Base-by-base conservation (phyloP, 1,140 invertebrate genomes). In the Mya arenaria region DNA sequence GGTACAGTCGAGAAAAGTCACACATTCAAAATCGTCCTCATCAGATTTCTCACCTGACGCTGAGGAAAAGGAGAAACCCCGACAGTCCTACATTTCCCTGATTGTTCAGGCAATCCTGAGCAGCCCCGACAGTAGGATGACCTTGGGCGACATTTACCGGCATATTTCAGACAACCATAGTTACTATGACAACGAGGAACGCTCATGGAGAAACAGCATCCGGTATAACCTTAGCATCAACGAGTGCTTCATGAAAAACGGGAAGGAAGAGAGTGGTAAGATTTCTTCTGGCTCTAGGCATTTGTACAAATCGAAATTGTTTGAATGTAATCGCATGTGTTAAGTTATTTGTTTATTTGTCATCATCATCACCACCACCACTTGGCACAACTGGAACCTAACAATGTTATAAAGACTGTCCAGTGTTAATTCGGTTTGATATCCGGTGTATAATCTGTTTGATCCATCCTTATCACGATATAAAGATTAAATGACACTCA, bases 221-320 rank as follows among this genome's bases (percentile, higher is more conserved):
- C 75, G 88, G 25, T 87, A 90, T 75, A 99, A 99, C 93, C 92
- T 99, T 0, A 99, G 97, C 0, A 93, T 99, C 0, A 99, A 99
- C 93, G 98, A 99, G 89, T 99, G 98, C 89, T 99, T 99, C 92
- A 96, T 99, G 4, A 99, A 99, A 92, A 96, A 97, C 0, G 98
- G 98, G 0, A 84, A 89, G 28, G 86, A 89, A 19, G 97, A 97
- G 0, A 99, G 98, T 91, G 98, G 98, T 80, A 75, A 75, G 73
- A 34, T 1, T 13, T 52, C 17, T 1, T 62, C 44, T 48, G 44
- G n/a, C 44, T n/a, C n/a, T n/a, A n/a, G n/a, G n/a, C n/a, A n/a
- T n/a, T n/a, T n/a, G n/a, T n/a, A n/a, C n/a, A n/a, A n/a, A n/a
- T n/a, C n/a, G n/a, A n/a, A n/a, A n/a, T n/a, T n/a, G n/a, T n/a